A percentile compares a stretch with the other conserved stretches of the same genome.
Evolutionary conservation across 2,888 invertebrate species (phyloP).

Genomic region (Trichopoda pennipes): DNA sequence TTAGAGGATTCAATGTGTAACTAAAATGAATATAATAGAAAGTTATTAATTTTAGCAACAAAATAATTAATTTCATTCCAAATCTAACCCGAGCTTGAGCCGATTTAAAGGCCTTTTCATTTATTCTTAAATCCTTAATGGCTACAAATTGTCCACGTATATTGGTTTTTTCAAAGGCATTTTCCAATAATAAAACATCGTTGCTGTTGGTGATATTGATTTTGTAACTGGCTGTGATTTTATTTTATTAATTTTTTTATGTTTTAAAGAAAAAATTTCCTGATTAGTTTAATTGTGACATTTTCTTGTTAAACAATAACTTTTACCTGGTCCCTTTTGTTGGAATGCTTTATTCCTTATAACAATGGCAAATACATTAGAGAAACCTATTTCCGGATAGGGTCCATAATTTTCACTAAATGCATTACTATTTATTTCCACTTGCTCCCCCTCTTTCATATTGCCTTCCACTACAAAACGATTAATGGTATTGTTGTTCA

Average conservation of each 20-base stretch:
- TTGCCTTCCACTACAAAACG: conserved; percentile 75
- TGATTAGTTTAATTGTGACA: neutral
- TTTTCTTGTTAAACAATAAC: neutral
- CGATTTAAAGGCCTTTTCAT: conserved; percentile 77
- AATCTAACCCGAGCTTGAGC: conserved; percentile 75
- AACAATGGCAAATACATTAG: conserved; percentile 75
- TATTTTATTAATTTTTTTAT: too few relatives aligned
- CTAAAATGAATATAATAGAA: conserved; percentile 69
- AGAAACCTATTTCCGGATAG: conserved; percentile 78
- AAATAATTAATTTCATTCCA: neutral
- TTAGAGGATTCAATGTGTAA: conserved; percentile 75
- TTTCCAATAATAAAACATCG: conserved; percentile 73
- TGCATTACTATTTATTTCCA: conserved; percentile 76
- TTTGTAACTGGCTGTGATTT: conserved; percentile 74
- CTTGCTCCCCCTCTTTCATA: conserved; percentile 72
- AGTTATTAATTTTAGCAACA: neutral
- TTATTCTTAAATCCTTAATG: conserved; percentile 75
- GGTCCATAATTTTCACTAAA: conserved; percentile 75
- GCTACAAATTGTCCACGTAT: conserved; percentile 75
- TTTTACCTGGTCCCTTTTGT: conserved; percentile 72
- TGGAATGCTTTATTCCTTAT: conserved; percentile 75
- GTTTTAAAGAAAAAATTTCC: neutral
- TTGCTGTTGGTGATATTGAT: conserved; percentile 75
- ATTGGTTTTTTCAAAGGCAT: conserved; percentile 77
- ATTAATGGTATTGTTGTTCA: conserved; percentile 76